Evolutionary conservation across 2,797 vertebrate genomes (phyloP).

Genomic region (Nothura maculosa): DNA sequence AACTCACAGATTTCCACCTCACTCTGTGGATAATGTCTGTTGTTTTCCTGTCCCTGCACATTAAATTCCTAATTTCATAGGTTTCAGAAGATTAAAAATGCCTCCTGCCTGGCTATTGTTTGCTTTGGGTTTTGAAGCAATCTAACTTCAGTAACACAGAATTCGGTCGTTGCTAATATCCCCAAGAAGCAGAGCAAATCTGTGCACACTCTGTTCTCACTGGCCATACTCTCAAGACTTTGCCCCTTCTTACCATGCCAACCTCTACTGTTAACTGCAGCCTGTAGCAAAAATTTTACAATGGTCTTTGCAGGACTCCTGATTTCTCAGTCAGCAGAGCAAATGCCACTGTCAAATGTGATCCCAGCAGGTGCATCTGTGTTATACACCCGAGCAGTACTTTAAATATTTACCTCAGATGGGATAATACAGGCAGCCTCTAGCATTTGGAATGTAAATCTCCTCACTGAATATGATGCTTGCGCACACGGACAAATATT

Average conservation of each 20-base stretch:
- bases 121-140: background rate
- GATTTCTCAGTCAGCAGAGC: background rate
- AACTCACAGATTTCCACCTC: background rate
- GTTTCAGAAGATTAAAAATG: constrained; percentile 22
- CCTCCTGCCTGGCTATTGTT: background rate
- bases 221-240: background rate
- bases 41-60: background rate
- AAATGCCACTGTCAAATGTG: constrained; percentile 17
- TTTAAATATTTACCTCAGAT: constrained; percentile 47
- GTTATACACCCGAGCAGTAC: background rate
- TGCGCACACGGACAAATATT: background rate
- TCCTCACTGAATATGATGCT: background rate
- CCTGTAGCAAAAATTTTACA: background rate
- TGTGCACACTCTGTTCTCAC: background rate
- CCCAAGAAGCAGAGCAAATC: background rate
- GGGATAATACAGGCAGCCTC: constrained; percentile 11
- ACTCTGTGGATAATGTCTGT: background rate
- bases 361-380: constrained; percentile 7
- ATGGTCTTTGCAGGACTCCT: background rate
- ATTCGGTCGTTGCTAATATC: background rate
- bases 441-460: constrained; percentile 43
- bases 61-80: background rate
- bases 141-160: background rate
- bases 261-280: background rate
- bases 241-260: background rate